Base-by-base conservation (phyloP, 92 coral and sea anemone genomes). In the Muricea muricata region DNA sequence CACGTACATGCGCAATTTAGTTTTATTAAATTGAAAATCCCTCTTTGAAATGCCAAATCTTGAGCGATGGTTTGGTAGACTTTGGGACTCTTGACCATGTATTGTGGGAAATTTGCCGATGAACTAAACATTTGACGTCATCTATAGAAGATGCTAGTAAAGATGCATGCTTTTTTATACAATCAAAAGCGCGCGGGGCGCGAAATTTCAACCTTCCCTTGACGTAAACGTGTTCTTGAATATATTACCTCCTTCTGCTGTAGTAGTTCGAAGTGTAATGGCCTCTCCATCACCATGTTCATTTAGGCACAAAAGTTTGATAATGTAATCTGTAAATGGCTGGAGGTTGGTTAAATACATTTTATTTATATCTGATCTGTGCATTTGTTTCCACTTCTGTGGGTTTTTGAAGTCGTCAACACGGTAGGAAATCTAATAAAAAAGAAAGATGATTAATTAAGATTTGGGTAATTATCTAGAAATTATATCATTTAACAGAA, bases 311-410 rank as follows among this genome's bases (percentile, higher is more conserved):
- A 26, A 28, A 17, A 78, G 71, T 37, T 56, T 78, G 1, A 78
- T 78, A 25, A 78, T 37, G 47, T 78, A 78, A 24, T 78, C 83
- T 12, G 83, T 78, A 35, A 56, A 78, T 6, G 83, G 83, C 28
- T 34, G 20, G 41, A 78, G 45, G 5, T 46, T n/a, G 17, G 56
- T 26, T 18, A 78, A 57, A 15, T 1, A 8, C 6, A 33, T 7
- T 26, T 25, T 56, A 1, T 34, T 24, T 54, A 56, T 72, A 58
- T 78, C n/a, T 9, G 70, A 33, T 58, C 15, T 42, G 45, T 32
- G 58, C 14, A 23, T 50, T 15, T 58, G 4, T 24, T 33, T 78
- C 83, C 71, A 57, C 3, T 56, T 37, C 32, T 23, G 2, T 0
- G 60, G 56, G 46, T 33, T 28, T 2, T 13, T 37, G 54, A 78